Conservation (phyloP, 1,140 invertebrate genomes). For the Aphidius ervi region DNA sequence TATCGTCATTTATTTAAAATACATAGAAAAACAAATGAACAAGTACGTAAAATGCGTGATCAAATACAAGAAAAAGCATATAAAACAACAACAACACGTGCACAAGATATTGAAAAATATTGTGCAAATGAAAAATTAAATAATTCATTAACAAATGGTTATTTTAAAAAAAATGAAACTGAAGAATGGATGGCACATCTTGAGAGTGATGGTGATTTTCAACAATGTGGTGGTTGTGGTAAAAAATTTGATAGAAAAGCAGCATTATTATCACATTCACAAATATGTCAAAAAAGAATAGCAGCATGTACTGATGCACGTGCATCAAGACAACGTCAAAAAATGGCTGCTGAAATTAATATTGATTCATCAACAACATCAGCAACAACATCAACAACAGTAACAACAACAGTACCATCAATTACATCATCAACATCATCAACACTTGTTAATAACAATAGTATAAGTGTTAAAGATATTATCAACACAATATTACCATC, state of each 20-base stretch:
- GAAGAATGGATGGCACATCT: constrained; percentile 58
- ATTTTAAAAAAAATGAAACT: constrained; percentile 14
- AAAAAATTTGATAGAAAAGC: constrained; percentile 64
- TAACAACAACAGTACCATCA: neutral
- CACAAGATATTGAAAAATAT: constrained; percentile 25
- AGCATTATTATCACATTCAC: constrained; percentile 61
- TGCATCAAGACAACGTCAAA: constrained; percentile 18
- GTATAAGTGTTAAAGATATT: neutral
- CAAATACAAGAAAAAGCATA: constrained; percentile 60
- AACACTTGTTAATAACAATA: neutral
- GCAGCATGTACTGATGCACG: constrained; percentile 34
- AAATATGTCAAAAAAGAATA: constrained; percentile 47
- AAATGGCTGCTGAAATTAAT: constrained; percentile 11
- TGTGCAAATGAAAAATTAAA: constrained; percentile 13
- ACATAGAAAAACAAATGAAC: constrained; percentile 57
- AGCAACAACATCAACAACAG: neutral
- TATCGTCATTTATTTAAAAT: constrained; percentile 67
- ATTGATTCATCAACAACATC: neutral
- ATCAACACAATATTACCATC: neutral
- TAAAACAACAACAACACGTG: constrained; percentile 48
- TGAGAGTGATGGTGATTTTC: constrained; percentile 55
- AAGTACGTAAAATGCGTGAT: constrained; percentile 57
- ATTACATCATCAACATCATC: neutral
- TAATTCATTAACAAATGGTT: constrained; percentile 8
- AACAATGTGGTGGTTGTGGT: constrained; percentile 64